phyloP scores from a whole-genome alignment of 92 coral and sea anemone species.

The Montipora capitata region DNA sequence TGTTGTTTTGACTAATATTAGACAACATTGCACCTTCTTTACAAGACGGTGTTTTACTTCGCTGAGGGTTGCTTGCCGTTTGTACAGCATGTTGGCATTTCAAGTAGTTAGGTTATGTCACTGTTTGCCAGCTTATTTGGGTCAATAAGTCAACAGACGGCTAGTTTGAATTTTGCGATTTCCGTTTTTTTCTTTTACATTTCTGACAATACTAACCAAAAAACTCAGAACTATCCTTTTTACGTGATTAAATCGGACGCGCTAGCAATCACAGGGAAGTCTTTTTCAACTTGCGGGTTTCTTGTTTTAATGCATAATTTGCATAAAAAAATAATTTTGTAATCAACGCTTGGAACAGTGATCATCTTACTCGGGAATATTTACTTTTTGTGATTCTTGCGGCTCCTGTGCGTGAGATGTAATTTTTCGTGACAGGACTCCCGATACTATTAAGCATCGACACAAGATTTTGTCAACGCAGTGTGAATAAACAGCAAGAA shows the following conservation, averaged over 20 bases:
- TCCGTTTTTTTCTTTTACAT: conserved; percentile 51
- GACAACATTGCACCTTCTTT: conserved; percentile 31
- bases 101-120: conserved; percentile 70
- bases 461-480: conserved; percentile 17
- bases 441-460: neutral
- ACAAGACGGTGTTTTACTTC: conserved; percentile 25
- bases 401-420: conserved; percentile 55
- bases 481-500: conserved; percentile 24
- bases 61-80: conserved; percentile 39
- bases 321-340: conserved; percentile 83
- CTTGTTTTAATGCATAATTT: conserved; percentile 65
- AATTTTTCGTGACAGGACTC: conserved; percentile 55
- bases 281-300: conserved; percentile 19
- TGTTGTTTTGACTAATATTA: conserved; percentile 40
- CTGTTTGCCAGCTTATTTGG: conserved; percentile 60
- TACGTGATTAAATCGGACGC: neutral
- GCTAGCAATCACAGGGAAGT: neutral
- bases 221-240: neutral
- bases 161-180: conserved; percentile 56
- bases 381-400: conserved; percentile 43
- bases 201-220: conserved; percentile 34
- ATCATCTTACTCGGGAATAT: conserved; percentile 21
- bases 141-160: conserved; percentile 62
- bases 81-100: conserved; percentile 61
- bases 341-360: conserved; percentile 66